Conservation (phyloP, 2,888 invertebrate genomes). For the Sinodicranocentrus sp. region DNA sequence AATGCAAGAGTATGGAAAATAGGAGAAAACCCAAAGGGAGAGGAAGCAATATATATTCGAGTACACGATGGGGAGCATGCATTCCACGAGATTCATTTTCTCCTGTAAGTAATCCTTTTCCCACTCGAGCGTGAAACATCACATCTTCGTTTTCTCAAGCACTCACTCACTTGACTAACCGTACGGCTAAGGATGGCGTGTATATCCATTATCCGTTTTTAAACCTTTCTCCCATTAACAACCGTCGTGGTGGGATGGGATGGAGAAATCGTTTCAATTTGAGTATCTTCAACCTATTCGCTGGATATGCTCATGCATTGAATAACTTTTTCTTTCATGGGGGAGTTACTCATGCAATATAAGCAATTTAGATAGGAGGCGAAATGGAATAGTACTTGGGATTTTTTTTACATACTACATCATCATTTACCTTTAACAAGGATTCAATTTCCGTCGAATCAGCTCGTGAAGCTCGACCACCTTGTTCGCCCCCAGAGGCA, state of each 20-base stretch:
- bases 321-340: too few species aligned
- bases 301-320: too few species aligned
- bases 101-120: constrained; percentile 48
- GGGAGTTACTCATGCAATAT: too few species aligned
- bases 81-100: constrained; percentile 30
- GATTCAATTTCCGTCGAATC: constrained; percentile 98
- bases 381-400: too few species aligned
- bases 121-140: constrained; percentile 46
- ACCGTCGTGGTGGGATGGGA: background rate
- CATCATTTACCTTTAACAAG: constrained; percentile 88
- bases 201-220: constrained; percentile 42
- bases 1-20: background rate
- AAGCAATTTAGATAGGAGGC: too few species aligned
- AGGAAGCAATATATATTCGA: background rate
- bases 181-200: background rate
- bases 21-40: background rate
- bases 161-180: background rate
- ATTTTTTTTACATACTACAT: too few species aligned
- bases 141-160: constrained; percentile 21
- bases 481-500: constrained; percentile 71
- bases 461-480: constrained; percentile 83
- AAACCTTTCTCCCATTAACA: constrained; percentile 48
- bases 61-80: background rate
- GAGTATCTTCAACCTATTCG: too few species aligned
- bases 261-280: background rate